Percentiles rank a stretch among this genome's conserved stretches.
These are phyloP conservation scores for Myrmecophaga tridactyla DNA, from an alignment of 2,113 vertebrate genomes.

Conservation along the genomic window DNA sequence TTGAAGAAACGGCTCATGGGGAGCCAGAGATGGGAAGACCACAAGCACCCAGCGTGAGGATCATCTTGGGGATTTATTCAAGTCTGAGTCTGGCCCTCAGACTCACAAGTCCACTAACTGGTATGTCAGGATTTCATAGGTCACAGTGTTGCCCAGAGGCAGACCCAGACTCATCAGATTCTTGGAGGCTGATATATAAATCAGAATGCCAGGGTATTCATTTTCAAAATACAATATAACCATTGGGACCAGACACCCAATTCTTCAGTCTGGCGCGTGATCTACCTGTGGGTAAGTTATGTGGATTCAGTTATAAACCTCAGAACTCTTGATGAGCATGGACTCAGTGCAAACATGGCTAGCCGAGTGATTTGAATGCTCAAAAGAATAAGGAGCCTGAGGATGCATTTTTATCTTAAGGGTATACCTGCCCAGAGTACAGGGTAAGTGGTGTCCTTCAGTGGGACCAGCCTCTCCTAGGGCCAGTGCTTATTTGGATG, in stretches of 20 bases:
- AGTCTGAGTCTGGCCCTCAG: not conserved
- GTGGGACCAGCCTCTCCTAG: not conserved
- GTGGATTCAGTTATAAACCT: not conserved
- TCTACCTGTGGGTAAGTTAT: not conserved
- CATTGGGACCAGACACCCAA: not conserved
- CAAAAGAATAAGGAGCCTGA: not conserved
- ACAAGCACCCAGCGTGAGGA: not conserved
- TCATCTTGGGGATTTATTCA: not conserved
- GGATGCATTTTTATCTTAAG: not conserved
- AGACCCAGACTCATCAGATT: not conserved
- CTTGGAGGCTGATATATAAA: not conserved
- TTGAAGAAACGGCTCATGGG: slow-evolving; percentile 33
- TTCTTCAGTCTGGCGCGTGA: not conserved
- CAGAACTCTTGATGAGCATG: not conserved
- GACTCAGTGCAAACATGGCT: not conserved
- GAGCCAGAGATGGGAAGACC: not conserved
- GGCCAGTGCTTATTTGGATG: not conserved
- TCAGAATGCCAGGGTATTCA: not conserved
- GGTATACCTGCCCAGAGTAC: not conserved
- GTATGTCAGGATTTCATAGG: not conserved
- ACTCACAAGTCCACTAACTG: not conserved
- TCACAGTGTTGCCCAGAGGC: not conserved
- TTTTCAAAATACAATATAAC: not conserved
- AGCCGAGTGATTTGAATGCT: not conserved
- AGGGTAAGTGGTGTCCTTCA: not conserved